Evolutionary conservation across 2,888 invertebrate species (phyloP).

Genomic region (Pandemis cinnamomeana): DNA sequence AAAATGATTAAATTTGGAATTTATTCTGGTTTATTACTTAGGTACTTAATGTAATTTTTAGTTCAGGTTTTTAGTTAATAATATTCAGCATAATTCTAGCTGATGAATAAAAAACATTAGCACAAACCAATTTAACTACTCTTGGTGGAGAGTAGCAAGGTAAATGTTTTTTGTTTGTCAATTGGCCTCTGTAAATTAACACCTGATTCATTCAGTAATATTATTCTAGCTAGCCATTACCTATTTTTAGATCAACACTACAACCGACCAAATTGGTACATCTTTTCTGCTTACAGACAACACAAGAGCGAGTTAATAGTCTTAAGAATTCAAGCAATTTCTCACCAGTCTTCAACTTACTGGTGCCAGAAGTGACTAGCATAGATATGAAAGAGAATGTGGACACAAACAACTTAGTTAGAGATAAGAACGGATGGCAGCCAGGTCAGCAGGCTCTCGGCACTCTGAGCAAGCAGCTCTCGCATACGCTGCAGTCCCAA

Average conservation of each 20-base stretch:
- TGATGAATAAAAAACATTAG: no score
- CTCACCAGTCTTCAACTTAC: conserved; percentile 89
- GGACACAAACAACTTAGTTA: conserved; percentile 71
- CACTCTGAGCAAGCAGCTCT: conserved; percentile 87
- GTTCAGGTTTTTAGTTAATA: no score
- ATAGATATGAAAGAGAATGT: conserved; percentile 80
- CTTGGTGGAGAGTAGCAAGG: no score
- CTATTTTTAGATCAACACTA: not conserved
- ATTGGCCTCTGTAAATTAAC: no score
- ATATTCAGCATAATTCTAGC: no score
- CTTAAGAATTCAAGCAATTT: conserved; percentile 86
- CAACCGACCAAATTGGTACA: not conserved
- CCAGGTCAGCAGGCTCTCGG: conserved; percentile 84
- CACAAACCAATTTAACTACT: no score
- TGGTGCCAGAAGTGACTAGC: conserved; percentile 85
- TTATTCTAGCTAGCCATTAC: not conserved
- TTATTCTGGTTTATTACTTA: no score
- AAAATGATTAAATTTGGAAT: no score
- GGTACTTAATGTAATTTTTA: no score
- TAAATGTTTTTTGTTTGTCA: no score
- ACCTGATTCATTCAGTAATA: no score
- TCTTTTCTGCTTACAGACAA: conserved; percentile 75
- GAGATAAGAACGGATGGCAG: conserved; percentile 70
- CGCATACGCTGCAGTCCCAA: conserved; percentile 88
- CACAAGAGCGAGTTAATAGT: conserved; percentile 84